Evolutionary conservation across 37 sponge, comb jelly and placozoan genomes (phyloP).

Genomic region (Hexactinellida sp.): DNA sequence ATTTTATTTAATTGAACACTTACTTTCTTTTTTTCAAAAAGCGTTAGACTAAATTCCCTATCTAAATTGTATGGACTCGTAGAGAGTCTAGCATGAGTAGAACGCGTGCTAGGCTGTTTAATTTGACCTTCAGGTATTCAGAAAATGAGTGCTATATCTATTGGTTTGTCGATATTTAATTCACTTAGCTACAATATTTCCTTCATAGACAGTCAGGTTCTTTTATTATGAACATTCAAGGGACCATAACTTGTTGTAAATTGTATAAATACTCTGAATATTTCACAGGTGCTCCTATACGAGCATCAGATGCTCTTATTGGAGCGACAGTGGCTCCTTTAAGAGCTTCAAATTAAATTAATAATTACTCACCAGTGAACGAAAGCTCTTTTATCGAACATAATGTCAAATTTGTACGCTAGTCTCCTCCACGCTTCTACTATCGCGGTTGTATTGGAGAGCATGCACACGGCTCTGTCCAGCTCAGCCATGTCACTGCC

Average conservation of each 20-base stretch:
- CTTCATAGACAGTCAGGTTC: too few species aligned
- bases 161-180: too few species aligned
- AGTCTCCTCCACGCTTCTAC: neutral
- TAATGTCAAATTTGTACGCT: neutral
- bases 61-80: neutral
- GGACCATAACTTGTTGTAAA: too few species aligned
- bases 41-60: neutral
- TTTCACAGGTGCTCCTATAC: too few species aligned
- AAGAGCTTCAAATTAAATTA: too few species aligned
- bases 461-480: neutral
- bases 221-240: too few species aligned
- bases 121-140: too few species aligned
- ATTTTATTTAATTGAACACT: neutral
- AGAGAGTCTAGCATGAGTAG: neutral
- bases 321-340: too few species aligned
- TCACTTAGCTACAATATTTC: too few species aligned
- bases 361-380: neutral
- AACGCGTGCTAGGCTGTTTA: neutral
- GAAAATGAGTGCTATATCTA: too few species aligned
- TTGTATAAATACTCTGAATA: too few species aligned
- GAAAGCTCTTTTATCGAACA: neutral
- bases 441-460: neutral
- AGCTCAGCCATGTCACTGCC: conserved; percentile 8
- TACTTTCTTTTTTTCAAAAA: neutral
- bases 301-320: too few species aligned